Evolutionary conservation across 2,113 vertebrate species (phyloP).

Genomic region (Bubo scandiacus): DNA sequence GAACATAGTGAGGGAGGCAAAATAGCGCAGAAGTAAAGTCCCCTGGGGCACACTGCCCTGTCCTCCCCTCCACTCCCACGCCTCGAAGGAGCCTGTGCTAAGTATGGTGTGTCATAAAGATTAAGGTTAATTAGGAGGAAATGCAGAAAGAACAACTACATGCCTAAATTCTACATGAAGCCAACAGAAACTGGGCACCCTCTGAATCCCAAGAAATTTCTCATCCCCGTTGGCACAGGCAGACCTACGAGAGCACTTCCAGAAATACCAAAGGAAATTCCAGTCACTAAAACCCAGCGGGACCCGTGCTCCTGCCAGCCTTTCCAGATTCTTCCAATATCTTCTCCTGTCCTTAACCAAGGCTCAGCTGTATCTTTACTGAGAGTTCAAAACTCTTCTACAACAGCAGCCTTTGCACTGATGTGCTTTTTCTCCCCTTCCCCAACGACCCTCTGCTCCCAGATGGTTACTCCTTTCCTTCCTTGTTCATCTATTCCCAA

Average conservation of each 20-base stretch:
- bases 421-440: not conserved
- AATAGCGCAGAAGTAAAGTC: not conserved
- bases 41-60: not conserved
- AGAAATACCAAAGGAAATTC: not conserved
- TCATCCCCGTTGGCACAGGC: fast-evolving
- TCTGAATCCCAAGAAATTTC: not conserved
- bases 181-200: not conserved
- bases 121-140: not conserved
- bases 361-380: not conserved
- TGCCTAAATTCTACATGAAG: not conserved
- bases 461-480: not conserved
- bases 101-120: not conserved
- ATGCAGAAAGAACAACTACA: not conserved
- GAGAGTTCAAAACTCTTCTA: not conserved
- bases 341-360: not conserved
- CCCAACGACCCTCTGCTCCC: not conserved
- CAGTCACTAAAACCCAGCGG: not conserved
- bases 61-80: not conserved
- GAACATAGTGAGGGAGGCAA: not conserved
- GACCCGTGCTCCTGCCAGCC: not conserved
- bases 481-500: not conserved
- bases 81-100: not conserved
- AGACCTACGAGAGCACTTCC: not conserved
- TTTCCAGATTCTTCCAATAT: not conserved
- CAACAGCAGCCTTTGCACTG: not conserved